phyloP scores from a whole-genome alignment of 2,113 vertebrate species.

The Gadus macrocephalus region DNA sequence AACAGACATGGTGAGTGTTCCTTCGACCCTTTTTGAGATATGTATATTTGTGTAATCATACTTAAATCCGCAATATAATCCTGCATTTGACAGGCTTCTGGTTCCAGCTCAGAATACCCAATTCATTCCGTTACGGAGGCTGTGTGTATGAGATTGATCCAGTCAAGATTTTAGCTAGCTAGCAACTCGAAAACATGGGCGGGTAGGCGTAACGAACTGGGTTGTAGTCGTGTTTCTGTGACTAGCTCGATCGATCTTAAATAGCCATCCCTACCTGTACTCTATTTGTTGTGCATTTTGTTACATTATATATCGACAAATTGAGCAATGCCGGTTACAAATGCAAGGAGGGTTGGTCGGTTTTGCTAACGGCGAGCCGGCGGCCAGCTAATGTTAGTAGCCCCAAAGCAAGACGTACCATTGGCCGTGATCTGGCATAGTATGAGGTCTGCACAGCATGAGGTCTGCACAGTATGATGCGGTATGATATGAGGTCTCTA shows the following conservation, averaged over 20 bases:
- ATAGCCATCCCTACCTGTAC: neutral
- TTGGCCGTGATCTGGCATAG: neutral
- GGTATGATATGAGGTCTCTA: too few relatives aligned
- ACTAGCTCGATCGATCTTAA: neutral
- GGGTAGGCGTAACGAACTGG: neutral
- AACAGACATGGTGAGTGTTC: slow-evolving; percentile 60
- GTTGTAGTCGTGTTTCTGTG: neutral
- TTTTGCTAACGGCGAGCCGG: neutral
- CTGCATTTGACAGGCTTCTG: too few relatives aligned
- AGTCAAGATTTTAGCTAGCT: neutral
- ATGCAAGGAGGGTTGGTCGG: neutral
- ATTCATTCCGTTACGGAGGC: neutral
- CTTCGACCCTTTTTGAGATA: too few relatives aligned
- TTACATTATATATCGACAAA: neutral
- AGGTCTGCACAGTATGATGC: neutral
- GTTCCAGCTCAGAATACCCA: neutral
- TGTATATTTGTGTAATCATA: too few relatives aligned
- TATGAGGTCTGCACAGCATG: neutral
- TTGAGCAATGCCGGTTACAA: neutral
- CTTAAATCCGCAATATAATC: too few relatives aligned
- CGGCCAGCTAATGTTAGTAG: slow-evolving; percentile 37
- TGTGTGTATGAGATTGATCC: neutral
- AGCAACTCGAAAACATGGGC: neutral
- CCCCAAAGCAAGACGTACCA: slow-evolving; percentile 36
- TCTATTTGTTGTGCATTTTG: neutral